phyloP scores from a whole-genome alignment of 2,888 invertebrate species.

The Eulithis prunata region DNA sequence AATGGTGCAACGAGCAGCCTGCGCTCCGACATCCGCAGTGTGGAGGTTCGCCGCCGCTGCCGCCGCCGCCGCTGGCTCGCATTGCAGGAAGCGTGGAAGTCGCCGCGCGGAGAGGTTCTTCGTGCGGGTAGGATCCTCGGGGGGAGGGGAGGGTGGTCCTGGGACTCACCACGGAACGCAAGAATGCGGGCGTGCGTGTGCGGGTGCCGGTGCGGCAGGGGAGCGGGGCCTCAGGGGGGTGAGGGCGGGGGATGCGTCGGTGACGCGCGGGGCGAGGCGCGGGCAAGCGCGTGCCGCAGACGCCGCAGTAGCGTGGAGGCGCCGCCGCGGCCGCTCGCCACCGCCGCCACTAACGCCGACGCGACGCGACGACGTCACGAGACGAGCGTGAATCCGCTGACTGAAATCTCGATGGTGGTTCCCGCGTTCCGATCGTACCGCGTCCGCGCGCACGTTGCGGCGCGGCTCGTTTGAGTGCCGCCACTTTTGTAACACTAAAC shows the following conservation, averaged over 20 bases:
- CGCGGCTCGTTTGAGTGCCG: conserved; percentile 44
- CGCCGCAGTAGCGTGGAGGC: conserved; percentile 82
- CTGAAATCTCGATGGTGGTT: conserved; percentile 56
- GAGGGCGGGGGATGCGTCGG: conserved; percentile 65
- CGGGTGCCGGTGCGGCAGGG: conserved; percentile 63
- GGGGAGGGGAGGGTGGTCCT: conserved; percentile 51
- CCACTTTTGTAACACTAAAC: conserved; percentile 10
- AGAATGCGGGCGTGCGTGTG: conserved; percentile 82
- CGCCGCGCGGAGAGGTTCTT: conserved; percentile 57
- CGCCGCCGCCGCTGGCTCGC: conserved; percentile 30
- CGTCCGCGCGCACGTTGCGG: conserved; percentile 47
- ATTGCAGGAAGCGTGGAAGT: conserved; percentile 52
- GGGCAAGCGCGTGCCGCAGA: conserved; percentile 79
- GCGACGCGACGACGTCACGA: conserved; percentile 62
- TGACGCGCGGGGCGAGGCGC: conserved; percentile 57
- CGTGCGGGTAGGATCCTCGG: conserved; percentile 54
- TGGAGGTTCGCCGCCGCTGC: conserved; percentile 30
- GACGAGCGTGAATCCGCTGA: conserved; percentile 58
- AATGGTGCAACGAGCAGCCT: conserved; percentile 32
- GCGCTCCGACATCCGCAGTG: conserved; percentile 48
- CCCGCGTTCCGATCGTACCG: conserved; percentile 60
- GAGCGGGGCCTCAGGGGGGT: conserved; percentile 50
- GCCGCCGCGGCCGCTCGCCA: conserved; percentile 77
- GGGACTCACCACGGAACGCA: conserved; percentile 54
- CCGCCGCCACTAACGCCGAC: conserved; percentile 58